phyloP scores from a whole-genome alignment of 1,140 invertebrate species.

The Pantala flavescens region DNA sequence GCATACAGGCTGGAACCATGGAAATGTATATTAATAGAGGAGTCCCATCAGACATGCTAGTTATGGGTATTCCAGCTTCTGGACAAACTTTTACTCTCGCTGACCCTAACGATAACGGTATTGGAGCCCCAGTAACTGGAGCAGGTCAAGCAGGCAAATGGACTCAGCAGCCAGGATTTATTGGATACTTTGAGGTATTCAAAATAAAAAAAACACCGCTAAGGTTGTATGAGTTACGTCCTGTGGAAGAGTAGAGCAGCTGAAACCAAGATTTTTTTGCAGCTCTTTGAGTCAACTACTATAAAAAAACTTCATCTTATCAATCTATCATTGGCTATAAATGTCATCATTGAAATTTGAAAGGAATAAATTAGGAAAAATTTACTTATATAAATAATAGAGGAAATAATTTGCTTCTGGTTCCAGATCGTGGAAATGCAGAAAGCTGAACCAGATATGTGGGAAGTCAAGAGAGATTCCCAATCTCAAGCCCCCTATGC shows the following conservation, averaged over 20 bases:
- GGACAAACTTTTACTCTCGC: constrained; percentile 46
- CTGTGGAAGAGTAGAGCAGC: too few species aligned
- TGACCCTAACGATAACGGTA: constrained; percentile 33
- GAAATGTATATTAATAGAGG: neutral
- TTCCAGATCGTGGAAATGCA: too few species aligned
- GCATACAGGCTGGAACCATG: neutral
- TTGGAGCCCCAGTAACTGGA: constrained; percentile 32
- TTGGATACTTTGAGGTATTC: constrained; percentile 43
- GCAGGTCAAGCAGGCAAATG: constrained; percentile 30
- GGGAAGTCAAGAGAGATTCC: constrained; percentile 49
- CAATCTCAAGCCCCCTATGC: constrained; percentile 56
- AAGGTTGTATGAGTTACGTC: neutral
- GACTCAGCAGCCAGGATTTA: constrained; percentile 30
- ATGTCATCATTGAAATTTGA: too few species aligned
- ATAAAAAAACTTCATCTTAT: too few species aligned
- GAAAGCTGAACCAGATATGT: neutral
- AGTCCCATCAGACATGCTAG: constrained; percentile 30
- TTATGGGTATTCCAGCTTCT: constrained; percentile 32
- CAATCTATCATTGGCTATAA: too few species aligned
- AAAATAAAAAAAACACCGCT: constrained; percentile 49
- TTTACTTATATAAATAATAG: too few species aligned
- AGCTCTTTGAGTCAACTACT: too few species aligned
- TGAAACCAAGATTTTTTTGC: too few species aligned
- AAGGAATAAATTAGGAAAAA: too few species aligned
- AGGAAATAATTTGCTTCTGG: too few species aligned